Conservation (phyloP, 2,113 vertebrate species). For the human region DNA sequence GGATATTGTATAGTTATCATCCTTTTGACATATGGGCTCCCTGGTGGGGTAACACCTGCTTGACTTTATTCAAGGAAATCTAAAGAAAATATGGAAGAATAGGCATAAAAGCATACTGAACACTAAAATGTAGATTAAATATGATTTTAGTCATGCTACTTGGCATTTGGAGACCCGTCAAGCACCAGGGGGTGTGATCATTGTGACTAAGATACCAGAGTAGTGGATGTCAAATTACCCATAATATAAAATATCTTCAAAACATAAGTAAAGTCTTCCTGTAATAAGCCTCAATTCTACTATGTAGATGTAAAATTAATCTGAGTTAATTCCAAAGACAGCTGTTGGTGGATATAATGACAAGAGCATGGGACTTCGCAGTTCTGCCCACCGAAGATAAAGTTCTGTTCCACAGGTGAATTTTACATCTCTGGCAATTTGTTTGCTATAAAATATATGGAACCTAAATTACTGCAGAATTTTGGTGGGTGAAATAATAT, state of each 20-base stretch:
- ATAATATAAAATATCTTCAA: background rate
- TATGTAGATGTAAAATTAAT: background rate
- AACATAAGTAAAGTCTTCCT: background rate
- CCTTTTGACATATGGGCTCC: background rate
- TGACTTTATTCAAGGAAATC: background rate
- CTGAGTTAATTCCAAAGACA: background rate
- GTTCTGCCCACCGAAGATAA: background rate
- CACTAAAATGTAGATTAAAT: background rate
- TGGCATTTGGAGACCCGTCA: background rate
- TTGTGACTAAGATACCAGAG: background rate
- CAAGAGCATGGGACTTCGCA: background rate
- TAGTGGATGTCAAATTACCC: background rate
- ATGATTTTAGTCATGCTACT: background rate
- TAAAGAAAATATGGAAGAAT: background rate
- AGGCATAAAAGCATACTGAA: background rate
- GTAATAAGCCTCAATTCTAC: background rate
- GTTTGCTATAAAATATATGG: background rate
- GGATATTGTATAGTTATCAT: background rate
- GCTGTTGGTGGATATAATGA: background rate
- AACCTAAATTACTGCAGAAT: background rate
- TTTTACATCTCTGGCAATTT: background rate
- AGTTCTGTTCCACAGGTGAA: background rate
- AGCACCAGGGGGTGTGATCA: background rate
- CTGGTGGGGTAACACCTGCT: background rate
- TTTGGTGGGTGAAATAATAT: background rate